Base-by-base conservation (phyloP, 2,888 invertebrate genomes). In the Sympetrum striolatum region DNA sequence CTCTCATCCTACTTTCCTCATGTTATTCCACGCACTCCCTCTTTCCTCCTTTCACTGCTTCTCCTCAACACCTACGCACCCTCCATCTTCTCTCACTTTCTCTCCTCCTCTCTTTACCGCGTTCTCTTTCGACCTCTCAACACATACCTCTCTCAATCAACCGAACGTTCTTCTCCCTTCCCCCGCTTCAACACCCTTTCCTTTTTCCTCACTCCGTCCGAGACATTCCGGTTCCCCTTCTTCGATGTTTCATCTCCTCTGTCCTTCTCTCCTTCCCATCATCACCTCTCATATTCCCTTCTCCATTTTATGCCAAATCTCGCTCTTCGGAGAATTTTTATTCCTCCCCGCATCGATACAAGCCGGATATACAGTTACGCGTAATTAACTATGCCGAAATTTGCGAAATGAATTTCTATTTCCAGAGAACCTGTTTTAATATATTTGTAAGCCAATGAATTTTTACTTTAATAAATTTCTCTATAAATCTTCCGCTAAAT, bases 121-220 rank as follows among this genome's bases (percentile, higher is more conserved):
- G 5, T 64, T 64, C 64, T 31, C 73, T 73, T 73, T 25, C 73
- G 14, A 73, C 73, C 73, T 73, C 73, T 73, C 73, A 73, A 73
- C 35, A 80, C 80, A 80, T 80, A 22, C 44, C 82, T 82, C 82
- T 58, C 82, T 58, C 82, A 82, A 82, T 82, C 82, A 82, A 10
- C 82, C 22, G 31, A 73, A 73, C 73, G 22, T 73, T 73, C 73
- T 73, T 31, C 31, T 48, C 53, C 48, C 81, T n/a, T 81, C 81
- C 53, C 82, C 82, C 53, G 31, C 82, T 35, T 82, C 82, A 82
- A 82, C 82, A 58, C 31, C 22, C 53, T 82, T 82, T 58, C 18
- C 35, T 31, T 25, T 25, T 73, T 73, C 25, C 73, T 31, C 25
- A 22, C 73, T 2, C 53, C 53, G 1, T 53, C 18, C 53, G 53